Evolutionary conservation across 2,888 invertebrate genomes (phyloP), one percentile per base, ranked within the genome.

Genomic region (Conops quadrifasciatus): DNA sequence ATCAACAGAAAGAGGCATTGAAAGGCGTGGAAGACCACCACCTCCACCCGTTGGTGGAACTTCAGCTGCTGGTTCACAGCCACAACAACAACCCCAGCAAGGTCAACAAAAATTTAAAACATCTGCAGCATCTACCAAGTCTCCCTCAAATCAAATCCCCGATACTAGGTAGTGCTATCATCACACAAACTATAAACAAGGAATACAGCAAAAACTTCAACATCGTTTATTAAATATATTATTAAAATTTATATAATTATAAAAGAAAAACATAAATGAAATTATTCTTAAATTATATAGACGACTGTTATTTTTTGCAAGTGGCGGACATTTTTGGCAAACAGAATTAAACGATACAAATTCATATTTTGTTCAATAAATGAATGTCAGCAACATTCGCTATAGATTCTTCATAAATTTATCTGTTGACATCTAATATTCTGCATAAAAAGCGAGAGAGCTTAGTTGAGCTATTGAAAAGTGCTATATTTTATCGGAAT

Each of bases 131-230:
- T 77, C 78, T 71, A 74, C 76, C 72, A 77, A 76, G 77, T 78
- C 83, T 78, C 76, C 85, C 80, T n/a, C 85, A 81, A 86, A 85
- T 83, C 85, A 85, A 82, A 82, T 86, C 78, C 86, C 86, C 75
- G 85, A 86, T 81, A 82, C 86, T 86, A 86, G 86, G 86, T 86
- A 86, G 86, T 86, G 86, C 82, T 83, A 80, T 79, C 77, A 80
- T 76, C 74, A 75, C 71, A 73, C 74, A 74, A 76, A 76, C 72
- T 74, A 73, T 74, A 59, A 28, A 67, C 72, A 74, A 68, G 71
- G 76, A 75, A 77, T 74, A 75, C 76, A 73, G 76, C 76, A 78
- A 74, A 75, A 76, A 77, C 75, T 78, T 74, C 76, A 76, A 73
- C 73, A 84, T 83, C 83, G 84, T 83, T 84, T 84, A 84, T 84